Evolutionary conservation across 1,140 invertebrate species (phyloP), one percentile per base, ranked within the genome.

Genomic region (Papilio helenus): DNA sequence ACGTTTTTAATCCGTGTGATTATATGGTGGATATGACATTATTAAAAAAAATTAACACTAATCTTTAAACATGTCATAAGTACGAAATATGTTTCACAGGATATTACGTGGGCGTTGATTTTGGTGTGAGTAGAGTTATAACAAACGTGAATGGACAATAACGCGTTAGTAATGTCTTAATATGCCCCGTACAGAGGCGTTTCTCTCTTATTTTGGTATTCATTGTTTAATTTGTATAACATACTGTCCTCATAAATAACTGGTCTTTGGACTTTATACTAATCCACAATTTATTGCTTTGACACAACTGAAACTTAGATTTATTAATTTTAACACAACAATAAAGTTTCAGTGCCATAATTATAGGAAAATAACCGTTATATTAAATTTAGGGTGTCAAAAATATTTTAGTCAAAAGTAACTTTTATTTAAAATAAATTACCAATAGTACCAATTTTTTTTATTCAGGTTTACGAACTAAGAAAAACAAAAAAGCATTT

Each of bases 161-260:
- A 77, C 18, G 65, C 34, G 74, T 39, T 42, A 65, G 76, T 77
- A 61, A 77, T 77, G 55, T 77, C 76, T 77, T 77, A 77, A 77
- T 77, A 77, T 29, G 51, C 20, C 51, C 58, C n/a, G 61, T 14
- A 42, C 55, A 23, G 55, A 77, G 42, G 58, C 76, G 42, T 74
- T 74, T 74, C n/a, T 2, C 44, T 46, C 72, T 74, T 49, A 23
- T 23, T 74, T 74, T 29, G 72, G 72, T 18, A 49, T 46, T 10
- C 72, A 74, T 74, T 74, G 72, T 74, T 74, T 46, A 74, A 74
- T 74, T 46, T 74, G 72, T 74, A 49, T 46, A 74, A 74, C 72
- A 74, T 14, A 26, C 44, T 74, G 72, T 74, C 72, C n/a, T 46
- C 72, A 49, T 74, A 74, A 74, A 74, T 74, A 74, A 14, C 16